Conservation (phyloP, 2,888 invertebrate species). For the Ctenicera cuprea region DNA sequence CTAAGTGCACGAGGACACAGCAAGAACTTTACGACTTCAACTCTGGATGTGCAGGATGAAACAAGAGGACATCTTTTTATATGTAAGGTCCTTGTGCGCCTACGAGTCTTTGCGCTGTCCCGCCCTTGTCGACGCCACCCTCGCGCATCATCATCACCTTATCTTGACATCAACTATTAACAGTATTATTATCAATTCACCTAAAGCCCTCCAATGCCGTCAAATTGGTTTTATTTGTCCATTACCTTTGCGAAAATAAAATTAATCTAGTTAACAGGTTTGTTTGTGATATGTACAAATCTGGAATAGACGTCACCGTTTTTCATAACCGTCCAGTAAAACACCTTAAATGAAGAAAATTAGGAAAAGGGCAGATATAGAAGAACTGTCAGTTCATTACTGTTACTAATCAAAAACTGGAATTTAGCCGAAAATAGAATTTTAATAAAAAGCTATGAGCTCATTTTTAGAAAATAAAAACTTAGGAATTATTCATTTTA, state of each 20-base stretch:
- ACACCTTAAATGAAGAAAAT: no score
- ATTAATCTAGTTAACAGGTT: background rate
- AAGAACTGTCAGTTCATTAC: no score
- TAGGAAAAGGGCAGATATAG: no score
- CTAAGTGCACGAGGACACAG: conserved; percentile 44
- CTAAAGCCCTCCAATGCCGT: conserved; percentile 11
- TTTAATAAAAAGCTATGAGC: no score
- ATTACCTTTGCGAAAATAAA: conserved; percentile 12
- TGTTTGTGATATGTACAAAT: background rate
- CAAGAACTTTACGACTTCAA: conserved; percentile 56
- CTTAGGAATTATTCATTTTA: no score
- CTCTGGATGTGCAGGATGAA: conserved; percentile 56
- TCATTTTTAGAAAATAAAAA: no score
- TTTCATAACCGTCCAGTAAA: no score
- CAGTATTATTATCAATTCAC: conserved; percentile 49
- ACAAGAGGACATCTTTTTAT: conserved; percentile 58
- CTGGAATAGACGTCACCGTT: background rate
- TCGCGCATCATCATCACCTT: conserved; percentile 55
- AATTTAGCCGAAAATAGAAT: no score
- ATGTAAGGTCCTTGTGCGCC: conserved; percentile 57
- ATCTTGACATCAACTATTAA: conserved; percentile 60
- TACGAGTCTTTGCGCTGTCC: conserved; percentile 59
- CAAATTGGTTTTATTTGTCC: conserved; percentile 24
- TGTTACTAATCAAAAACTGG: no score
- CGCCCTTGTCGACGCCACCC: conserved; percentile 56